phyloP scores from a whole-genome alignment of 2,888 invertebrate genomes.

The Dasypolia templi region DNA sequence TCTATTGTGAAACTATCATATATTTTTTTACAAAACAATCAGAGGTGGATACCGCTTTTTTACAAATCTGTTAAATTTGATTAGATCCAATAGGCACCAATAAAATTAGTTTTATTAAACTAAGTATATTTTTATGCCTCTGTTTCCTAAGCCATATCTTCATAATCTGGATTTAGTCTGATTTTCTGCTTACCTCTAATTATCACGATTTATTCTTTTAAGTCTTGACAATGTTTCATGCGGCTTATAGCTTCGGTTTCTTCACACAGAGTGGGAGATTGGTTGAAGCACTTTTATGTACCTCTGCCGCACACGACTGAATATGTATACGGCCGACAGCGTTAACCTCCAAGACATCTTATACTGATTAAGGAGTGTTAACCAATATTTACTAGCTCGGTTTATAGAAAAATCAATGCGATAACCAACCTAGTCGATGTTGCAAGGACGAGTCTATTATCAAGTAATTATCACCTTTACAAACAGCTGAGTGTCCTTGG shows the following conservation, averaged over 20 bases:
- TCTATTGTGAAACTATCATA: background rate
- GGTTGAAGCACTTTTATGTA: constrained; percentile 22
- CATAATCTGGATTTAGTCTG: constrained; percentile 18
- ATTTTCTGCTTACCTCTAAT: constrained; percentile 36
- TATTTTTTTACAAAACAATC: constrained; percentile 37
- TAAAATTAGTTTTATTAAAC: background rate
- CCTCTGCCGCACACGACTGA: constrained; percentile 14
- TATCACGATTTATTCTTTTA: constrained; percentile 1
- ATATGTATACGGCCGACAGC: constrained; percentile 59
- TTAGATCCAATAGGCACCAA: constrained; percentile 18
- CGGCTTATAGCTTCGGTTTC: background rate
- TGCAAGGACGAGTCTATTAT: constrained; percentile 42
- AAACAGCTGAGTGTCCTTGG: constrained; percentile 70
- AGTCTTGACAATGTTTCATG: background rate
- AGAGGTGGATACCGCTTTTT: background rate
- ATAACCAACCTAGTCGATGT: constrained; percentile 48
- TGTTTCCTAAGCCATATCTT: constrained; percentile 1
- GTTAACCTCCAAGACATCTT: constrained; percentile 57
- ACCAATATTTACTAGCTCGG: constrained; percentile 75
- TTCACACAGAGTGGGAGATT: constrained; percentile 7
- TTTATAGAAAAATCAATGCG: constrained; percentile 85
- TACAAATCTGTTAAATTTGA: constrained; percentile 18
- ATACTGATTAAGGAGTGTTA: constrained; percentile 61
- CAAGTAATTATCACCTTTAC: constrained; percentile 59
- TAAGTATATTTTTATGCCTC: background rate